Percentiles rank a stretch among this genome's conserved stretches.
These are phyloP conservation scores for Tetranychus truncatus DNA, from an alignment of 2,888 invertebrate genomes.

Conservation along the genomic window DNA sequence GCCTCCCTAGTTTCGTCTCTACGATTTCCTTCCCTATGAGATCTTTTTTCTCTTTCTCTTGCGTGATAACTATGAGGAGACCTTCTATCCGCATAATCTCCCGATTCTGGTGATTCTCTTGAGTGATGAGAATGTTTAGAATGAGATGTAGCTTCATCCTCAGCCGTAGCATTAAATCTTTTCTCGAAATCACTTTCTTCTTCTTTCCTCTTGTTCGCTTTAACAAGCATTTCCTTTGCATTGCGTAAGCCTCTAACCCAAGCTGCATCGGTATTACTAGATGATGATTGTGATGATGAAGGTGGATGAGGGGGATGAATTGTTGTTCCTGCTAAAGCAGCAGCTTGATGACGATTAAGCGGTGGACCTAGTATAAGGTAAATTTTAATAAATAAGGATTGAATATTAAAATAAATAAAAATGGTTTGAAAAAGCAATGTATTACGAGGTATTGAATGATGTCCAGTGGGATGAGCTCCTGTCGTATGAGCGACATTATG, in stretches of 20 bases:
- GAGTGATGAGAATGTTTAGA: slow-evolving; percentile 5
- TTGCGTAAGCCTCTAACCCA: slow-evolving; percentile 89
- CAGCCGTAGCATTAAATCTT: slow-evolving; percentile 67
- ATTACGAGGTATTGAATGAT: no score
- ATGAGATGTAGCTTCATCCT: slow-evolving; percentile 38
- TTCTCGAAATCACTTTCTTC: slow-evolving; percentile 89
- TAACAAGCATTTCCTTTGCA: slow-evolving; percentile 79
- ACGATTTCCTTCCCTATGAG: slow-evolving; percentile 4
- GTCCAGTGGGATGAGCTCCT: no score
- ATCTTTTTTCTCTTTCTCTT: not conserved
- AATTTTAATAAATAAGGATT: no score
- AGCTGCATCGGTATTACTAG: slow-evolving; percentile 46
- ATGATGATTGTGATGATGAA: slow-evolving; percentile 14
- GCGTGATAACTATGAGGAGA: not conserved
- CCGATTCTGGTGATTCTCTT: slow-evolving; percentile 1
- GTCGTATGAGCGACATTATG: not conserved
- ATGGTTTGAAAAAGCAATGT: no score
- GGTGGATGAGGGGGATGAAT: slow-evolving; percentile 14
- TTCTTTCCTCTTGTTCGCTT: slow-evolving; percentile 78
- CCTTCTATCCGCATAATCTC: not conserved
- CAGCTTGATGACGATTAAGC: slow-evolving; percentile 2
- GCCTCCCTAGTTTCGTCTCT: not conserved
- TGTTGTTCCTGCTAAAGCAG: slow-evolving; percentile 5
- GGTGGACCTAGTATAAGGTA: not conserved
- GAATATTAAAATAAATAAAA: no score